These are phyloP conservation scores for Molorchus minor DNA, from an alignment of 2,888 invertebrate species.

Conservation along the genomic window DNA sequence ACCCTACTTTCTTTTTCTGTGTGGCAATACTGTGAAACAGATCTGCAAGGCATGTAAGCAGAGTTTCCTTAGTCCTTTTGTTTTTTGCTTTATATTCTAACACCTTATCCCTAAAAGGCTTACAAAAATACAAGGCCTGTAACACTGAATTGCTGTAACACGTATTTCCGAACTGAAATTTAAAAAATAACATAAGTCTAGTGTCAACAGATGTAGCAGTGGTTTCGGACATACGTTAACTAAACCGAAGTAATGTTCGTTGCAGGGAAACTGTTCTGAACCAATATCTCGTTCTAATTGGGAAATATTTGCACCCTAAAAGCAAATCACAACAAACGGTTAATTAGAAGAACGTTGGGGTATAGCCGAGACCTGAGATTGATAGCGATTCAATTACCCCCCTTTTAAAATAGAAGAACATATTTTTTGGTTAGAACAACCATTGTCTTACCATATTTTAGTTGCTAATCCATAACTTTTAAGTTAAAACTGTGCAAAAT, in stretches of 20 bases:
- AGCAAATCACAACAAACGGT: constrained; percentile 44
- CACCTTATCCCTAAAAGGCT: constrained; percentile 98
- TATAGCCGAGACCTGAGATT: constrained; percentile 21
- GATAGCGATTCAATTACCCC: neutral
- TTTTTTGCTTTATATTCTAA: constrained; percentile 97
- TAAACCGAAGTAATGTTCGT: constrained; percentile 99
- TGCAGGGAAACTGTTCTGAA: constrained; percentile 96
- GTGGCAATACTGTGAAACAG: constrained; percentile 99
- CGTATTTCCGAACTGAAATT: constrained; percentile 96
- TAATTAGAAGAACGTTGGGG: constrained; percentile 20
- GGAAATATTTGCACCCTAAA: constrained; percentile 98
- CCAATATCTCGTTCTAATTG: constrained; percentile 99
- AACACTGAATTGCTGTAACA: constrained; percentile 99
- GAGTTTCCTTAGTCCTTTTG: constrained; percentile 94
- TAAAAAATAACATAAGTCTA: too few species aligned
- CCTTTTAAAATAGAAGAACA: neutral
- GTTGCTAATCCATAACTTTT: constrained; percentile 62
- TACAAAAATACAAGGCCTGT: constrained; percentile 99
- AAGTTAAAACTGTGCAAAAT: constrained; percentile 59
- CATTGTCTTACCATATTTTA: constrained; percentile 59
- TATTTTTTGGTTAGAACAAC: constrained; percentile 5
- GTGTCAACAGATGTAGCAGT: too few species aligned
- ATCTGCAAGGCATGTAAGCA: constrained; percentile 97
- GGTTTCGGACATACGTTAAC: constrained; percentile 85
- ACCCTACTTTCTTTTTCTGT: constrained; percentile 99